A percentile compares a stretch with the other conserved stretches of the same genome.
These are phyloP conservation scores for Oreochromis grahami DNA, from an alignment of 2,797 vertebrate species.

Conservation along the genomic window DNA sequence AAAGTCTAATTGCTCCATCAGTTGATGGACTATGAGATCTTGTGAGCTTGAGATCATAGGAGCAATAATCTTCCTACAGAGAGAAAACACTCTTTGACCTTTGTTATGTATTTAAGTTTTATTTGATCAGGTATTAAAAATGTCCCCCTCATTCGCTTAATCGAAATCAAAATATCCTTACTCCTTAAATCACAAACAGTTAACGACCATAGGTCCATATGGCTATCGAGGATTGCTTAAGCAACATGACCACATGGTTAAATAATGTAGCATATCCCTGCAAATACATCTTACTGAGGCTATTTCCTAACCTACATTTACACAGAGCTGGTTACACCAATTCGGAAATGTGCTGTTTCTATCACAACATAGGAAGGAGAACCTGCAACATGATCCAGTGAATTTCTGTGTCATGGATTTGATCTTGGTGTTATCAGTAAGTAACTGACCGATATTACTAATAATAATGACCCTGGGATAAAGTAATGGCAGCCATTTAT, in stretches of 20 bases:
- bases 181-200: neutral
- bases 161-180: accelerated
- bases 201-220: neutral
- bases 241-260: neutral
- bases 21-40: neutral
- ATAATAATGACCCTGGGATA: neutral
- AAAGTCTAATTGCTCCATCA: neutral
- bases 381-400: neutral
- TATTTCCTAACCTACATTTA: neutral
- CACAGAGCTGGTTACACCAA: neutral
- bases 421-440: neutral
- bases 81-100: neutral
- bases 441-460: neutral
- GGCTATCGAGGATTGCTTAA: neutral
- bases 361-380: neutral
- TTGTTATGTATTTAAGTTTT: neutral
- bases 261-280: neutral
- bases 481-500: neutral
- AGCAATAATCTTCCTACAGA: neutral
- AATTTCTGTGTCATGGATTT: neutral
- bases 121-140: neutral
- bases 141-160: neutral
- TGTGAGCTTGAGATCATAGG: neutral
- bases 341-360: neutral
- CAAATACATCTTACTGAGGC: neutral